phyloP scores from a whole-genome alignment of 1,140 invertebrate species.

The Zelostemma sp. region DNA sequence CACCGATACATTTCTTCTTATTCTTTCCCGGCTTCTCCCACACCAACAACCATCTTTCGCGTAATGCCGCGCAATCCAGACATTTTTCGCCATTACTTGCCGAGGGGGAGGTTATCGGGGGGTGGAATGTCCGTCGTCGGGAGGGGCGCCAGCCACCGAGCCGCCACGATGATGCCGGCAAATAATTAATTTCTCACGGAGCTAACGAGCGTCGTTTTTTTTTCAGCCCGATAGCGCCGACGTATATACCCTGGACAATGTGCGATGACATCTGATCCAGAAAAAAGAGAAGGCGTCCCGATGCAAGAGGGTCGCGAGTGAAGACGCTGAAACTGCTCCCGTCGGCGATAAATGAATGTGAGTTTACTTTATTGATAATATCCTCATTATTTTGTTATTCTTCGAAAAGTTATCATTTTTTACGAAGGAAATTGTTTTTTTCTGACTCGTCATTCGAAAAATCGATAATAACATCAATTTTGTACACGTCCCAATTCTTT shows the following conservation, averaged over 20 bases:
- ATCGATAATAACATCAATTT: no score
- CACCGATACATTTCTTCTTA: constrained; percentile 70
- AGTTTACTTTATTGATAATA: constrained; percentile 5
- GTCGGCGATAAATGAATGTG: constrained; percentile 31
- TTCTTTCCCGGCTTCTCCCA: constrained; percentile 57
- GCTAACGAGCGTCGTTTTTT: constrained; percentile 64
- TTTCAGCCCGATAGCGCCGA: constrained; percentile 30
- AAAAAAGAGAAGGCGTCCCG: constrained; percentile 41
- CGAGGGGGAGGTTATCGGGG: constrained; percentile 41
- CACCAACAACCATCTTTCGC: constrained; percentile 51
- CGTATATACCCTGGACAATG: constrained; percentile 51
- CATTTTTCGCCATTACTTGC: constrained; percentile 70
- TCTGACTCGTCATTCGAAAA: no score
- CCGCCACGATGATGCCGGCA: constrained; percentile 59
- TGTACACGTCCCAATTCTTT: no score
- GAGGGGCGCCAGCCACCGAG: constrained; percentile 33
- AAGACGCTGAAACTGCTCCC: constrained; percentile 35
- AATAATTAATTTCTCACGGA: constrained; percentile 71
- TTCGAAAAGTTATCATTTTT: no score
- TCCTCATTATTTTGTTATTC: no score
- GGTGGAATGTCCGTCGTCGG: constrained; percentile 31
- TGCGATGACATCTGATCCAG: constrained; percentile 57
- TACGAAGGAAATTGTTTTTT: no score
- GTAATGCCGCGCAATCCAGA: constrained; percentile 69
- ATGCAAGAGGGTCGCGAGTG: constrained; percentile 19